Evolutionary conservation across 2,113 vertebrate species (phyloP).

Genomic region (Corythaeola cristata): DNA sequence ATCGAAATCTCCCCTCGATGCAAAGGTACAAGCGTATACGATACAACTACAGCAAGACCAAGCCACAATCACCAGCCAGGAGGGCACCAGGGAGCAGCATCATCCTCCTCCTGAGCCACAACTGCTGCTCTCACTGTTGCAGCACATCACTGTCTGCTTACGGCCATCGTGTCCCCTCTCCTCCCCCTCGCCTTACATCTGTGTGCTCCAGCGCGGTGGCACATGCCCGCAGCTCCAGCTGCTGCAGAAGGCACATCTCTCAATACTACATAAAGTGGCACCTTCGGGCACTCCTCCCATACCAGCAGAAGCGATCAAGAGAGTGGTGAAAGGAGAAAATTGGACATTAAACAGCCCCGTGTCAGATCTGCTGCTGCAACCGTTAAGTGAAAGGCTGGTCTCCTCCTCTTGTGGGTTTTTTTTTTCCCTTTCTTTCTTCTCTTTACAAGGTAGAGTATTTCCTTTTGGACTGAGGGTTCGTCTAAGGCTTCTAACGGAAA

Average conservation of each 20-base stretch:
- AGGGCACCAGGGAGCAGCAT: background rate
- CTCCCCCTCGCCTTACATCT: background rate
- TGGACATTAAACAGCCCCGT: accelerated
- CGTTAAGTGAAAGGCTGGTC: background rate
- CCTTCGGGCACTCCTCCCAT: no score
- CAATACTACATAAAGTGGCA: background rate
- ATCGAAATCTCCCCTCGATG: no score
- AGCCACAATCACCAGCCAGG: background rate
- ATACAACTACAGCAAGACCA: background rate
- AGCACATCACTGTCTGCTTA: accelerated
- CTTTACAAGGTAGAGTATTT: background rate
- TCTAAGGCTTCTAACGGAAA: background rate
- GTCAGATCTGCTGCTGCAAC: background rate
- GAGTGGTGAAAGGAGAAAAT: background rate
- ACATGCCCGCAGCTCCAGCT: background rate
- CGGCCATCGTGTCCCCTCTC: accelerated
- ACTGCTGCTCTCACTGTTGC: accelerated
- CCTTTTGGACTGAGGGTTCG: background rate
- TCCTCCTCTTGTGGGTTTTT: background rate
- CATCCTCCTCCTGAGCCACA: accelerated
- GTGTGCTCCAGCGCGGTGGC: background rate
- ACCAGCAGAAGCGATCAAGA: background rate
- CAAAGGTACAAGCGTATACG: no score
- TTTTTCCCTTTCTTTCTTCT: no score
- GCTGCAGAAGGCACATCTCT: background rate